Percentiles rank a stretch among this genome's conserved stretches.
These are phyloP conservation scores for Teinopalpus imperialis DNA, from an alignment of 2,888 invertebrate species.

Conservation along the genomic window DNA sequence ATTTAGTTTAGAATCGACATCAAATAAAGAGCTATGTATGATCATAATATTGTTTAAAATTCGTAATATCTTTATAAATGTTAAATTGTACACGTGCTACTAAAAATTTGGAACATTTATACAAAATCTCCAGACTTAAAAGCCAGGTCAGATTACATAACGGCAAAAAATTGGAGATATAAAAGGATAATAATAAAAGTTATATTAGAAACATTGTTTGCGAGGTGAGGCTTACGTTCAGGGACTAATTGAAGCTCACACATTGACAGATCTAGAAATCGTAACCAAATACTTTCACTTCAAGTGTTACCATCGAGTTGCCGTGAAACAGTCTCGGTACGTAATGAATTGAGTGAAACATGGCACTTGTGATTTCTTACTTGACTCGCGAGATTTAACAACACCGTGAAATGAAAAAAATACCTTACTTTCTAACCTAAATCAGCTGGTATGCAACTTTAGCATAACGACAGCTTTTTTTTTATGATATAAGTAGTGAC, in stretches of 20 bases:
- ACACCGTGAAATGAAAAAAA: neutral
- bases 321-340: conserved; percentile 8
- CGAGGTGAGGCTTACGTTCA: neutral
- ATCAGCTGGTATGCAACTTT: too few relatives aligned
- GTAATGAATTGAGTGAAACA: conserved; percentile 3
- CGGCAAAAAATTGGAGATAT: neutral
- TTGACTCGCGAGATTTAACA: neutral
- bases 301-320: conserved; percentile 10
- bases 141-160: conserved; percentile 4
- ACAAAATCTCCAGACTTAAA: too few relatives aligned
- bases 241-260: neutral
- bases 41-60: too few relatives aligned
- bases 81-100: too few relatives aligned
- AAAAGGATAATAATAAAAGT: neutral
- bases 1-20: too few relatives aligned
- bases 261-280: conserved; percentile 28
- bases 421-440: too few relatives aligned
- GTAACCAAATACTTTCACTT: conserved; percentile 32
- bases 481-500: too few relatives aligned
- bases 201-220: neutral
- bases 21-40: too few relatives aligned
- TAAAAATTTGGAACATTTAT: too few relatives aligned
- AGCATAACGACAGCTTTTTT: too few relatives aligned
- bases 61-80: too few relatives aligned
- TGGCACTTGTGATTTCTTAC: neutral